Evolutionary conservation across 1,140 invertebrate genomes (phyloP), one percentile per base, ranked within the genome.

Genomic region (Euborellia annulipes): DNA sequence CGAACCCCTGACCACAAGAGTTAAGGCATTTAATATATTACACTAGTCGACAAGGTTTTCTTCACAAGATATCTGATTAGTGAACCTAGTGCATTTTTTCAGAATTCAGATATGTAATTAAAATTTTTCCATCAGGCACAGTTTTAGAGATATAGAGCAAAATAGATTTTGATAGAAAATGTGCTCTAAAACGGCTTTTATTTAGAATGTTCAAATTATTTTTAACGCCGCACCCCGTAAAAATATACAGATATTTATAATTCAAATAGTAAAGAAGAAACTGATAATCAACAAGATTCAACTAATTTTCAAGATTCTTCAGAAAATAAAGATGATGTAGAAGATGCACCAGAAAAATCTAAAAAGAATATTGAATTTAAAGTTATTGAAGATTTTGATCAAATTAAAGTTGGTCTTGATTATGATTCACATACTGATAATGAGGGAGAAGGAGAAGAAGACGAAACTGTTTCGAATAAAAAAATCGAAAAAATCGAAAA

Each of bases 341-440:
- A 67, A 20, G 64, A 13, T 19, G 2, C 4, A n/a, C 13, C 6
- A 27, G 7, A 36, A 18, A 17, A 23, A 27, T 11, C 23, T 9
- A 45, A 19, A 38, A n/a, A n/a, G 21, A 48, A 43, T 13, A n/a
- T 34, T 16, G 63, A 66, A 48, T 58, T 73, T 19, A 62, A 62
- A 43, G 71, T 80, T 45, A 62, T 76, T 13, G 84, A 88, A 72
- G 80, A 88, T 64, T 85, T 85, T 58, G 71, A 72, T 11, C 85
- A 87, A 64, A 86, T 88, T 55, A 70, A 76, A 50, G 79, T 89
- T 27, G 73, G 71, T 43, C 62, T 85, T 11, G 66, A 77, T 13
- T 89, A 79, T 40, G 70, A 73, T 43, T 68, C 76, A 34, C n/a
- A n/a, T n/a, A n/a, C n/a, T n/a, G 76, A 76, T 53, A 76, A 79